Base-by-base conservation (phyloP, 1,140 invertebrate genomes). In the Bradysia coprophila region DNA sequence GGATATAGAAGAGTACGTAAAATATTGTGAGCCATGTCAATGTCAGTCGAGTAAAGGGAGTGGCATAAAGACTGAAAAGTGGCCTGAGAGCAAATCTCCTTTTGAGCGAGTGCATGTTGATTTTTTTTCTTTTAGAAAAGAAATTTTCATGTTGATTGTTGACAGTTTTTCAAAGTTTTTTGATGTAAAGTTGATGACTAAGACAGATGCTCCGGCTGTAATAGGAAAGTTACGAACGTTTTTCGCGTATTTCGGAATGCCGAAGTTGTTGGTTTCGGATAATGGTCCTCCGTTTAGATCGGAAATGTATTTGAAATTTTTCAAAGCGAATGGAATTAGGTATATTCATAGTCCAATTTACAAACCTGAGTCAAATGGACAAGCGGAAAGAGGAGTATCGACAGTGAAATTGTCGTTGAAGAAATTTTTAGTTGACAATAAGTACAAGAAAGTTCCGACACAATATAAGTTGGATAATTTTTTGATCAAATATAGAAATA, bases 161-260 rank as follows among this genome's bases (percentile, higher is more conserved):
- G 45, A 41, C 34, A 41, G 38, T 31, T 46, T 32, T 38, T 44
- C 40, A 32, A 46, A 46, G 41, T 46, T 15, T 44, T 21, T 38
- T 21, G 45, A 44, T 41, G 42, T 46, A 19, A 40, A 38, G 16
- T 2, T 41, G 10, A 18, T 44, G 34, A 41, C n/a, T 9, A 42
- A 11, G 18, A 45, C 40, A 4, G 21, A 32, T 31, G 43, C 10
- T 28, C 38, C 38, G 4, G 21, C 10, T 21, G 32, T 21, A 11
- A 9, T 23, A 2, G 28, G 10, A 34, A 38, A 10, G 41, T 32
- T 21, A 44, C 15, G 5, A 6, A 11, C 4, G 5, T 15, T 38
- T 38, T 38, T 45, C n/a, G 10, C 33, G 21, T 38, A 15, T 9
- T 45, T 38, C 24, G 44, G 44, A 3, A 21, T 42, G 11, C 44